These are phyloP conservation scores for Passer montanus DNA, from an alignment of 2,113 vertebrate species.

Conservation along the genomic window DNA sequence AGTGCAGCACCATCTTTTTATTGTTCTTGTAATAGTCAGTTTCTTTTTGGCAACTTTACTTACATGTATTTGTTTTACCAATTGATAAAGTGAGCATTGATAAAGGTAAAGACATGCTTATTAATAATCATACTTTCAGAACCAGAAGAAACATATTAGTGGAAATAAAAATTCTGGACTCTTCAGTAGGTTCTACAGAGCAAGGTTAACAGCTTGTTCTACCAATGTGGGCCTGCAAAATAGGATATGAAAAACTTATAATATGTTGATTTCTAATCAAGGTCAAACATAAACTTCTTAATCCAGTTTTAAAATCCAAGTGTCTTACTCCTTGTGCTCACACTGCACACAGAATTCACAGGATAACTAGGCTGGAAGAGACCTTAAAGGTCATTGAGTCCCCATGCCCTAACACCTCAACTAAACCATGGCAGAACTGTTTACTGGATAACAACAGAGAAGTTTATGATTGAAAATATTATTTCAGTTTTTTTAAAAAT, in stretches of 20 bases:
- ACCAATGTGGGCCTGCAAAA: not conserved
- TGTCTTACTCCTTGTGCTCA: not conserved
- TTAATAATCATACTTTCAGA: not conserved
- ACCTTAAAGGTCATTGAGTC: too few relatives aligned
- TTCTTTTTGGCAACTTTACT: not conserved
- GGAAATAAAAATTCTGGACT: not conserved
- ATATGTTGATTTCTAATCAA: not conserved
- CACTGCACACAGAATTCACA: not conserved
- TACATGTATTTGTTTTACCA: not conserved
- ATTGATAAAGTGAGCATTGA: not conserved
- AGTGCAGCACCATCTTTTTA: not conserved
- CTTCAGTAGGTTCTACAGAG: not conserved
- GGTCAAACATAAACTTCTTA: not conserved
- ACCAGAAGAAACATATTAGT: not conserved
- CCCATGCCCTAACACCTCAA: too few relatives aligned
- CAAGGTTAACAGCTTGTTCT: not conserved
- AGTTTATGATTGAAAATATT: not conserved
- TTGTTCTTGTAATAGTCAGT: not conserved
- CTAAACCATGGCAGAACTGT: not conserved
- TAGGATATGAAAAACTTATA: not conserved
- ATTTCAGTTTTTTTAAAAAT: accelerated
- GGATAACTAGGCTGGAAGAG: too few relatives aligned
- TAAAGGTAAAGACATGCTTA: not conserved
- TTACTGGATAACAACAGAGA: not conserved
- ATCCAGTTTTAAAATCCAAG: not conserved